Conservation (phyloP, 2,797 vertebrate species). For the Paramormyrops hopkinsi region DNA sequence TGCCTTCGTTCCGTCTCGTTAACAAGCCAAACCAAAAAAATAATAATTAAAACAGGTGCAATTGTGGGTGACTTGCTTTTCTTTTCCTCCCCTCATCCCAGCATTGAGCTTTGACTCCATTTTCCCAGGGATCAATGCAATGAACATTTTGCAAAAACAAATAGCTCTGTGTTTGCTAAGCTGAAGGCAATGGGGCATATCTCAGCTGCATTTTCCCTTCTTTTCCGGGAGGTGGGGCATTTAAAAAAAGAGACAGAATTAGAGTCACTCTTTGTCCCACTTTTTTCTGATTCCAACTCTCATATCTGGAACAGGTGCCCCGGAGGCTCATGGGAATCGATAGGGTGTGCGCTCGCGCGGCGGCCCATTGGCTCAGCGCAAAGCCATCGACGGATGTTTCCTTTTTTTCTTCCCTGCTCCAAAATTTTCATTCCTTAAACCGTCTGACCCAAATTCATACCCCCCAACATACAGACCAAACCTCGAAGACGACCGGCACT, state of each 20-base stretch:
- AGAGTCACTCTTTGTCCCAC: conserved; percentile 23
- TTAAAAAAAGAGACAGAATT: conserved; percentile 8
- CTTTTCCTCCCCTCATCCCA: not conserved
- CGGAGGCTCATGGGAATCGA: conserved; percentile 39
- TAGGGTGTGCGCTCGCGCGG: conserved; percentile 28
- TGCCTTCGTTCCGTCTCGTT: not conserved
- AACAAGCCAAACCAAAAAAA: conserved; percentile 1
- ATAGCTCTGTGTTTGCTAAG: not conserved
- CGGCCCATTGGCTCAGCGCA: conserved; percentile 36
- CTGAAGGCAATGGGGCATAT: conserved; percentile 14
- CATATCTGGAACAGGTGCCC: conserved; percentile 42
- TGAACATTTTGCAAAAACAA: conserved; percentile 2
- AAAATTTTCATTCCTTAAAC: conserved; percentile 39
- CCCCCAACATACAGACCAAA: conserved; percentile 22
- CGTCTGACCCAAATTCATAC: conserved; percentile 49
- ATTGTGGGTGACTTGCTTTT: not conserved
- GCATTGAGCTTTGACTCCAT: not conserved
- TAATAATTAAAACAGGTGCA: not conserved
- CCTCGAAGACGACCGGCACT: not conserved
- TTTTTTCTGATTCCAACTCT: conserved; percentile 33
- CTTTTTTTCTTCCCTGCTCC: not conserved
- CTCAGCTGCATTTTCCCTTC: not conserved
- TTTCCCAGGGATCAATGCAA: not conserved
- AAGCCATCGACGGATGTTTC: conserved; percentile 33
- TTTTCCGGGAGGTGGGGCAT: conserved; percentile 1